A percentile compares a stretch with the other conserved stretches of the same genome.
phyloP scores from a whole-genome alignment of 2,113 vertebrate genomes.

The Gobius niger region DNA sequence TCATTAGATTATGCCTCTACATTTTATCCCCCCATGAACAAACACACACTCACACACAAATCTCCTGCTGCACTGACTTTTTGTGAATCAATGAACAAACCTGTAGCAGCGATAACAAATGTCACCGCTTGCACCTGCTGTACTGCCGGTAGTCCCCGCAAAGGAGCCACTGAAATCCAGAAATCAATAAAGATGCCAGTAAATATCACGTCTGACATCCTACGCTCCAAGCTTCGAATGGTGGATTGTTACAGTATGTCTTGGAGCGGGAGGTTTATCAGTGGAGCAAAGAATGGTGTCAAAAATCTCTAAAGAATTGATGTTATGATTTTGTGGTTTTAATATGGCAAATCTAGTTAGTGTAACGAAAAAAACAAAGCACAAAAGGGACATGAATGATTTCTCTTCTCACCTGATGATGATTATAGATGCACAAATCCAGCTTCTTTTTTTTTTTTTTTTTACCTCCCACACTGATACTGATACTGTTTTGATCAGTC shows the following conservation, averaged over 20 bases:
- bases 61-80: conserved; percentile 61
- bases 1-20: too few relatives aligned
- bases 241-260: not conserved
- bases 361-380: not conserved
- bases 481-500: too few relatives aligned
- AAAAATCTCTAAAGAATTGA: not conserved
- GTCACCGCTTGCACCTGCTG: conserved; percentile 15
- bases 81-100: conserved; percentile 17
- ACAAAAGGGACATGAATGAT: not conserved
- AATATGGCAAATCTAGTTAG: not conserved
- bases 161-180: conserved; percentile 3
- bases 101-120: conserved; percentile 21
- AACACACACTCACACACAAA: conserved; percentile 2
- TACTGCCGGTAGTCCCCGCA: conserved; percentile 10
- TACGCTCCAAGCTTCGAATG: not conserved
- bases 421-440: not conserved
- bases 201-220: not conserved
- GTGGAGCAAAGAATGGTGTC: not conserved
- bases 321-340: not conserved
- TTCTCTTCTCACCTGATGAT: too few relatives aligned
- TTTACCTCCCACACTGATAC: not conserved
- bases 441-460: not conserved
- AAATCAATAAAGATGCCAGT: not conserved
- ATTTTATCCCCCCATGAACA: too few relatives aligned
- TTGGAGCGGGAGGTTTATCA: not conserved